Base-by-base conservation (phyloP, 2,113 vertebrate genomes). In the Lipotes vexillifer region DNA sequence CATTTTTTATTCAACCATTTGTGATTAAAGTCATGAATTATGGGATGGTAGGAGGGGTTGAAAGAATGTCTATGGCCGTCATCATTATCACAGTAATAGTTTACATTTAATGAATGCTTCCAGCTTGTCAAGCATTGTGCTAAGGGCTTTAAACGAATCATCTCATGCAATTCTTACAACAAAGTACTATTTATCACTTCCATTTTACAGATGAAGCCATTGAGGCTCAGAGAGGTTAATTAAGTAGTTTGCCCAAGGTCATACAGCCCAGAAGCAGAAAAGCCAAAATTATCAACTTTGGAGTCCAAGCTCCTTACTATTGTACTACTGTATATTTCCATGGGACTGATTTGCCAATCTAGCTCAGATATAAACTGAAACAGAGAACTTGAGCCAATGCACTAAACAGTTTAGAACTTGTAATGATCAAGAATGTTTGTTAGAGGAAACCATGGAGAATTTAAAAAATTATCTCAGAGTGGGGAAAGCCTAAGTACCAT, bases 61-160 rank as follows among this genome's bases (percentile, higher is more conserved):
- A 86, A 91, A 82, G 86, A 93, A 52, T 65, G 81, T 93, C 91
- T 83, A 23, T 91, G 44, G 18, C 27, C 74, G 57, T 78, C 63
- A 84, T 88, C 41, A 85, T 90, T 49, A 90, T 68, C 59, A 93
- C 10, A 52, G 55, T 72, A 86, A 80, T 81, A 87, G 68, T 92
- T 97, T 85, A 78, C n/a, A 44, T 78, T 92, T 86, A 83, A 82
- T 87, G 55, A 92, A 72, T 93, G 41, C 63, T 80, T 97, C n/a
- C 38, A 93, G 38, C 65, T 75, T 88, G 59, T 94, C 75, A 88
- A 88, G 29, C 57, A 78, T 63, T 72, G 36, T 89, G 55, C 61
- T 78, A 57, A 75, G 9, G 59, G 46, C 81, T 94, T 93, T 88
- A 84, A 80, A 89, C 81, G n/a, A 97, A 77, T 96, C 82, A 80